Evolutionary conservation across 2,113 vertebrate species (phyloP), one percentile per base, ranked within the genome.

Genomic region (Recurvirostra avosetta): DNA sequence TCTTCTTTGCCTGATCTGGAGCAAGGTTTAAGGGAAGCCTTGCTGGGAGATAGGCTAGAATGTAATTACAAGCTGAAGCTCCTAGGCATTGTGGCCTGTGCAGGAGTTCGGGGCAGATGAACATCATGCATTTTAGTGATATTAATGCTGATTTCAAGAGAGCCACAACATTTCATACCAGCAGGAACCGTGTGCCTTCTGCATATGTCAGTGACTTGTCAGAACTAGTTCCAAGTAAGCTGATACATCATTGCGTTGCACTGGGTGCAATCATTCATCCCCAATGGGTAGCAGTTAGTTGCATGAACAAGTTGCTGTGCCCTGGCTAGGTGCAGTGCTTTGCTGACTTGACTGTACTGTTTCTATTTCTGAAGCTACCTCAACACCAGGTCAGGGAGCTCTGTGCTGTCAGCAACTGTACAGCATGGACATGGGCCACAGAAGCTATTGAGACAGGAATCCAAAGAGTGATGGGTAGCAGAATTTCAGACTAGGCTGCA

Each of bases 371-470:
- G 70, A 89, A 91, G 80, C 17, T 53, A 63, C n/a, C 77, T 68
- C 47, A 49, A 32, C 82, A 65, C 9, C 70, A 72, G 61, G 65
- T 40, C 38, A 27, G 38, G 38, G 38, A 71, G 38, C 65, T 85
- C 70, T 75, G 55, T 68, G 25, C 59, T 59, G 12, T 72, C 65
- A 43, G 47, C 70, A 61, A 11, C 34, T 43, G 52, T 25, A 25
- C 68, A 75, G 71, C 58, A 23, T 0, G 0, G 52, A 34, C 3
- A 0, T 18, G 55, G 50, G 49, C 55, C 1, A 4, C 34, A 38
- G 61, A 77, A 84, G 26, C 19, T 71, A 6, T 6, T 30, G 23
- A 36, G 73, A 63, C 43, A 87, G 56, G 56, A 86, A 76, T 92
- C 49, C 12, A 40, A 40, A 66, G n/a, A 90, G 34, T 9, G 18